Base-by-base conservation (phyloP, 2,888 invertebrate genomes). In the Epirrhoe tristata region DNA sequence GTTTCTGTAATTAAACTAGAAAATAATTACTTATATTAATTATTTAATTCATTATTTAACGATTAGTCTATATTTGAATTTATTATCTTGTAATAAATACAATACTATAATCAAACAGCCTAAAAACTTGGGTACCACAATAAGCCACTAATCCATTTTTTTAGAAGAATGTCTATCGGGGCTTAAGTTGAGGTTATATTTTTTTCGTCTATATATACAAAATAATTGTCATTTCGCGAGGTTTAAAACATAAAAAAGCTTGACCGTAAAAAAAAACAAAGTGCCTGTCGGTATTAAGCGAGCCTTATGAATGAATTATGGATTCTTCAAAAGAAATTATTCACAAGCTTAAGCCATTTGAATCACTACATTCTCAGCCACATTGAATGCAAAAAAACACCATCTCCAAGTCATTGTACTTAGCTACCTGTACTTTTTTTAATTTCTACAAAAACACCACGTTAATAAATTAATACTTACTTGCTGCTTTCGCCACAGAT, bases 381-480 rank as follows among this genome's bases (percentile, higher is more conserved):
- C 48, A 58, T n/a, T n/a, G n/a, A 59, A 24, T 24, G 17, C 58
- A 32, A 39, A 46, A 36, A 61, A 61, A 32, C 16, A 1, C 48
- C 14, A 54, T 14, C 16, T 34, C 1, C 10, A 24, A 36, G 46
- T 7, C 46, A 54, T 59, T 59, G 55, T 50, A 54, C 54, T 10
- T 34, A 46, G 5, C 5, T 32, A 50, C 50, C 50, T 51, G 24
- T 12, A 39, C 7, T 53, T 51, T 14, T 51, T 62, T 48, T 32
- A 46, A 36, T n/a, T 50, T 36, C 52, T 63, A 67, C 66, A 69
- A 52, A 70, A 70, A 16, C 39, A 53, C n/a, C 10, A 67, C 60
- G 62, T 24, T 24, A 24, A 6, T 10, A 69, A 71, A 63, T 71
- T 69, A 73, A 80, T 83, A 93, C 93, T 93, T 68, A 93, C 93